Conservation (phyloP, 2,888 invertebrate species). For the Corbicula japonica region DNA sequence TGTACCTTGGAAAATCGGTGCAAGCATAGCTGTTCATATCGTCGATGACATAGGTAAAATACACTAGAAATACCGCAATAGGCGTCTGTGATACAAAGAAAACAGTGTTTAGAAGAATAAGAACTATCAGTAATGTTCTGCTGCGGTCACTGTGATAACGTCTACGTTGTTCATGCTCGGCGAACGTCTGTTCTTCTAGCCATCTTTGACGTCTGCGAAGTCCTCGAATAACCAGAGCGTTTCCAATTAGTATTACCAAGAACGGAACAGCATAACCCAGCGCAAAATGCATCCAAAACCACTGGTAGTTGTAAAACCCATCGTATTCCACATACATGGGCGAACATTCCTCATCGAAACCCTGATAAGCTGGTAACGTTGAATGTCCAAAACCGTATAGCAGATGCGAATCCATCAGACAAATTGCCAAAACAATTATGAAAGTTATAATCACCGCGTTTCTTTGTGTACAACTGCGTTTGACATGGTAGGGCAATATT, state of each 20-base stretch:
- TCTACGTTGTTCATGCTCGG: background rate
- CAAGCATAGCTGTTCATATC: conserved; percentile 21
- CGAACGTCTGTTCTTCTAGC: background rate
- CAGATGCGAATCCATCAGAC: conserved; percentile 15
- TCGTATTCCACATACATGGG: conserved; percentile 2
- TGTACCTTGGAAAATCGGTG: conserved; percentile 3
- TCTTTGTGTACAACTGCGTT: conserved; percentile 6
- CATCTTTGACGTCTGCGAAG: conserved; percentile 16
- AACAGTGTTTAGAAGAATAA: conserved; percentile 27
- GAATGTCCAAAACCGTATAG: conserved; percentile 13
- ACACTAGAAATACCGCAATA: conserved; percentile 7
- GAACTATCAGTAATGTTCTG: conserved; percentile 16
- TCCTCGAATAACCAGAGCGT: conserved; percentile 19
- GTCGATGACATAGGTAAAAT: background rate
- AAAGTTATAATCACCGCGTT: background rate
- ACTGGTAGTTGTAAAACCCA: conserved; percentile 8
- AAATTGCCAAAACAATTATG: background rate
- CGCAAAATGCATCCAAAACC: conserved; percentile 23
- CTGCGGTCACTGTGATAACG: background rate
- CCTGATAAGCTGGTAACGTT: background rate
- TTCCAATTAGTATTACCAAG: conserved; percentile 6
- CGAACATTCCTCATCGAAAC: background rate
- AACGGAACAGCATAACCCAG: conserved; percentile 8
- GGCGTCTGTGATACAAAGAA: conserved; percentile 34
- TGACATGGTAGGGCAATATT: conserved; percentile 19